A percentile compares a stretch with the other conserved stretches of the same genome.
These are phyloP conservation scores for Eidolon dupreanum DNA, from an alignment of 2,797 vertebrate genomes.

Conservation along the genomic window DNA sequence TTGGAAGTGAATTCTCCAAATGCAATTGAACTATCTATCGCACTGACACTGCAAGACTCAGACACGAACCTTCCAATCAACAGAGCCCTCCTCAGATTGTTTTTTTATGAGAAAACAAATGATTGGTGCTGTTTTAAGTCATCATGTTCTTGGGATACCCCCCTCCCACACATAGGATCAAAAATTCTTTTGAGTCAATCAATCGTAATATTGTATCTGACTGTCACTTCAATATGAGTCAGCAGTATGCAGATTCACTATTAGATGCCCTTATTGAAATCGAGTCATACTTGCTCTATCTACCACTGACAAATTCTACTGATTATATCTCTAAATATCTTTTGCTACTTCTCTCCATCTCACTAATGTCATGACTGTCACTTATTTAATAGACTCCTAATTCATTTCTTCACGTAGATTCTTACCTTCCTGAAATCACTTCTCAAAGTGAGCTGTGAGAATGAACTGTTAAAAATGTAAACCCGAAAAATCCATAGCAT, in stretches of 20 bases:
- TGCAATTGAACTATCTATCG: background rate
- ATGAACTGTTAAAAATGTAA: background rate
- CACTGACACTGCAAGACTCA: background rate
- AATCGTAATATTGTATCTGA: background rate
- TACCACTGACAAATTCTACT: background rate
- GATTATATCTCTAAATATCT: background rate
- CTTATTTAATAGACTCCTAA: background rate
- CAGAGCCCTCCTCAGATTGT: background rate
- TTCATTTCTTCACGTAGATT: background rate
- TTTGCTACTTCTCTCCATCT: background rate
- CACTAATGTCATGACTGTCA: background rate
- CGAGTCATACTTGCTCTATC: background rate
- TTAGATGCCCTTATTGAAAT: background rate
- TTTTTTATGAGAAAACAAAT: background rate
- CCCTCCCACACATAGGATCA: background rate
- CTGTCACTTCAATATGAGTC: background rate
- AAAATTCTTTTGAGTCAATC: background rate
- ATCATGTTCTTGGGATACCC: background rate
- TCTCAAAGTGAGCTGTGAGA: background rate
- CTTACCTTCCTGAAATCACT: background rate
- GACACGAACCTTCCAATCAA: background rate
- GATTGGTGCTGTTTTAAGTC: background rate
- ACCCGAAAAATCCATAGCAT: background rate
- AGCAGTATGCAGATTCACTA: background rate
- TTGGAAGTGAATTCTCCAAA: background rate